Evolutionary conservation across 2,888 invertebrate species (phyloP).

Genomic region (Lydus trimaculatus): DNA sequence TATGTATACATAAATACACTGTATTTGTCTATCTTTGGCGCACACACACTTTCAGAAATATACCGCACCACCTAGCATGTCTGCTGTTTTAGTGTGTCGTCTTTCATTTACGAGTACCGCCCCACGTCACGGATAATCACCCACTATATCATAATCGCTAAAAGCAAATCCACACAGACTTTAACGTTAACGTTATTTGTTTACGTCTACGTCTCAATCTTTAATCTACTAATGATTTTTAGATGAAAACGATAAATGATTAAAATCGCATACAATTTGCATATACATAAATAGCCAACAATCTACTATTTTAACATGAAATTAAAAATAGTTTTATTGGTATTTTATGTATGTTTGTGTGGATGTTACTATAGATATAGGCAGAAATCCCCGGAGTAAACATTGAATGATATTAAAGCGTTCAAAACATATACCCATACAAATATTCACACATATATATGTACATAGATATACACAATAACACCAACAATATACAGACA

Average conservation of each 20-base stretch:
- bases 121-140: background rate
- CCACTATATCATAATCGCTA: background rate
- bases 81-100: background rate
- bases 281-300: background rate
- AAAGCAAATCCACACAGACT: background rate
- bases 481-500: conserved; percentile 3
- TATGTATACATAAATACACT: background rate
- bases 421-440: conserved; percentile 22
- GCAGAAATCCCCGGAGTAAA: conserved; percentile 49
- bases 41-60: conserved; percentile 7
- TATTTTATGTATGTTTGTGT: conserved; percentile 33
- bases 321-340: conserved; percentile 50
- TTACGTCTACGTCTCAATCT: no score
- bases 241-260: background rate
- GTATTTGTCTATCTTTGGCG: conserved; percentile 22
- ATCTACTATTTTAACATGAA: conserved; percentile 26
- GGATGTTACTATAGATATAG: conserved; percentile 37
- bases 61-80: background rate
- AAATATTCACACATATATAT: background rate
- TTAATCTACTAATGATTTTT: background rate
- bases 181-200: no score
- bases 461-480: background rate
- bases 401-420: conserved; percentile 51
- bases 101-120: background rate
- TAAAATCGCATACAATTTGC: background rate